Conservation (phyloP, 2,888 invertebrate species). For the Pantelozetes paolii region DNA sequence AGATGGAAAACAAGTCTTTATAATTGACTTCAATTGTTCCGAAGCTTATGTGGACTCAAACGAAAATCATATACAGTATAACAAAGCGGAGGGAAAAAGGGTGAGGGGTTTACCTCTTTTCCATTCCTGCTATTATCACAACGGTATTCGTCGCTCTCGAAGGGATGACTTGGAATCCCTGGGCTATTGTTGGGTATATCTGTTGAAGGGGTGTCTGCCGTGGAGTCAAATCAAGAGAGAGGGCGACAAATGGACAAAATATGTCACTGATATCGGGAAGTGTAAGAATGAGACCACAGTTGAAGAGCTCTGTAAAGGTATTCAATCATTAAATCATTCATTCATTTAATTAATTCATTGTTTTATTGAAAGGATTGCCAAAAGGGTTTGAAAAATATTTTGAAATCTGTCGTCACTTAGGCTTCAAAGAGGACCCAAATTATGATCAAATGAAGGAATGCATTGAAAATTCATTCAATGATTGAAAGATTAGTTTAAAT, state of each 20-base stretch:
- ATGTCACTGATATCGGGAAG: neutral
- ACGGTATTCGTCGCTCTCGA: neutral
- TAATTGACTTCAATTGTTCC: conserved; percentile 30
- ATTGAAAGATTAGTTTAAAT: conserved; percentile 14
- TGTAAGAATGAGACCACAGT: neutral
- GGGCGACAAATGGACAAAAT: neutral
- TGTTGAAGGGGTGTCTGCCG: neutral
- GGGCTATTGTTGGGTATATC: conserved; percentile 13
- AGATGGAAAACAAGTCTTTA: neutral
- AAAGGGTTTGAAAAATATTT: neutral
- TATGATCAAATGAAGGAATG: neutral
- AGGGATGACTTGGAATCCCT: conserved; percentile 21
- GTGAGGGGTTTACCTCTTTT: conserved; percentile 11
- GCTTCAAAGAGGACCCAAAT: neutral
- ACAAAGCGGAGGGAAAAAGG: neutral
- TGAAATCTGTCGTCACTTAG: neutral
- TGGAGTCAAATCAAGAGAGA: neutral
- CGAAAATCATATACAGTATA: neutral
- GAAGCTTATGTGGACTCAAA: neutral
- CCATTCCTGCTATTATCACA: conserved; percentile 25
- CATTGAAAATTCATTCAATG: neutral
- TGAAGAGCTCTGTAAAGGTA: conserved; percentile 19
- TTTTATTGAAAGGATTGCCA: conserved; percentile 10
- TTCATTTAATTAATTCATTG: neutral
- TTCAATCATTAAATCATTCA: neutral